Conservation (phyloP, 2,888 invertebrate genomes). For the Trypoxylon attenuatum region DNA sequence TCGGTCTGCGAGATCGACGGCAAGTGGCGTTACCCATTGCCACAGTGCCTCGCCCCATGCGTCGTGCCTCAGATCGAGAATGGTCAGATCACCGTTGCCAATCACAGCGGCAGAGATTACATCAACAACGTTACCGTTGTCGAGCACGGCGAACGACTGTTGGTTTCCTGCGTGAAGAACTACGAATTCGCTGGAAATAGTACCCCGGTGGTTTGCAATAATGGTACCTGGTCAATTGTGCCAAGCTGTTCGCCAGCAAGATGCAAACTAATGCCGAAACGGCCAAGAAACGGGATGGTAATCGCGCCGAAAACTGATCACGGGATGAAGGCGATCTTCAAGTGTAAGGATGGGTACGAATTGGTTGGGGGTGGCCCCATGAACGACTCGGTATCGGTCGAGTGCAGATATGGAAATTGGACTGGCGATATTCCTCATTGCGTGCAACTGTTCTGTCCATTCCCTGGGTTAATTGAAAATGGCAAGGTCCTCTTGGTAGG, state of each 20-base stretch:
- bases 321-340: constrained; percentile 94
- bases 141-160: constrained; percentile 82
- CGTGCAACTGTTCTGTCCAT: constrained; percentile 90
- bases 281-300: constrained; percentile 95
- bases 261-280: constrained; percentile 88
- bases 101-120: constrained; percentile 62
- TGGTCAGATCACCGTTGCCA: constrained; percentile 82
- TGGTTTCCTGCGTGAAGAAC: constrained; percentile 88
- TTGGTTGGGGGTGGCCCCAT: constrained; percentile 82
- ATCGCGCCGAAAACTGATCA: constrained; percentile 98
- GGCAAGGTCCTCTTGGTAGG: constrained; percentile 95
- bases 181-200: constrained; percentile 89
- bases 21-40: constrained; percentile 94
- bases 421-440: constrained; percentile 91
- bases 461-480: constrained; percentile 91
- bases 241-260: constrained; percentile 90
- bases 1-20: constrained; percentile 96
- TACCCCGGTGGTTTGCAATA: constrained; percentile 89
- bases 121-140: constrained; percentile 77
- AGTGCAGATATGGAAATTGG: constrained; percentile 97
- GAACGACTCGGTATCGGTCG: constrained; percentile 82
- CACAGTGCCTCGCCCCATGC: constrained; percentile 95
- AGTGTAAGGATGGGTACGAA: constrained; percentile 94
- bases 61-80: constrained; percentile 92
- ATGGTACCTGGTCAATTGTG: constrained; percentile 96